phyloP scores from a whole-genome alignment of 1,140 invertebrate genomes.

The Nebria ingens region DNA sequence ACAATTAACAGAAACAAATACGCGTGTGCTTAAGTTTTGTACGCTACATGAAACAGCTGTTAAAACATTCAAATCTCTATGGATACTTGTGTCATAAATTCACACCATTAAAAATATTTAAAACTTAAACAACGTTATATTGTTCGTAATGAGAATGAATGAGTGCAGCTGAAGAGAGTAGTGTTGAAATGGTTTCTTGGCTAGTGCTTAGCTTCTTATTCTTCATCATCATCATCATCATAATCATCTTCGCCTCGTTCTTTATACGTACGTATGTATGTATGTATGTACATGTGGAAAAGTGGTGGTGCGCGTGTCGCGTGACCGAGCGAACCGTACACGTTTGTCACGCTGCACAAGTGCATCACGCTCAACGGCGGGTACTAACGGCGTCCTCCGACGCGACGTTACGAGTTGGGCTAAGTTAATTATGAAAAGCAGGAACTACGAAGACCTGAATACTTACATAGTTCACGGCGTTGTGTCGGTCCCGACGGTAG shows the following conservation, averaged over 20 bases:
- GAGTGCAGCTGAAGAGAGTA: not conserved
- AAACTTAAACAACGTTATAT: not conserved
- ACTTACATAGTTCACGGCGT: conserved; percentile 17
- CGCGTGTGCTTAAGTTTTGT: not conserved
- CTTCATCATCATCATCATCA: too few species aligned
- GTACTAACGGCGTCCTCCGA: not conserved
- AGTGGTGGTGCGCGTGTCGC: not conserved
- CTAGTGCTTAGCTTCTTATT: too few species aligned
- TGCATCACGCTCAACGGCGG: not conserved
- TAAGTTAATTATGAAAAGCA: conserved; percentile 26
- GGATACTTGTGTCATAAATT: not conserved
- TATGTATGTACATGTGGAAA: not conserved
- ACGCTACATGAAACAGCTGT: not conserved
- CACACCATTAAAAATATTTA: not conserved
- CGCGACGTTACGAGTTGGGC: conserved; percentile 14
- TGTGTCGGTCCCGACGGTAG: not conserved
- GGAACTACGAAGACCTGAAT: conserved; percentile 14
- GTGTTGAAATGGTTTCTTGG: too few species aligned
- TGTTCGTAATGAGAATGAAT: not conserved
- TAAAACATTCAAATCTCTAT: not conserved
- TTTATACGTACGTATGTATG: too few species aligned
- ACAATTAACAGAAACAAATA: not conserved
- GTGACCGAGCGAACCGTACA: not conserved
- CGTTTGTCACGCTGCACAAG: not conserved
- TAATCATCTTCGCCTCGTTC: too few species aligned